Conservation (phyloP, 1,140 invertebrate genomes). For the Sipha flava region DNA sequence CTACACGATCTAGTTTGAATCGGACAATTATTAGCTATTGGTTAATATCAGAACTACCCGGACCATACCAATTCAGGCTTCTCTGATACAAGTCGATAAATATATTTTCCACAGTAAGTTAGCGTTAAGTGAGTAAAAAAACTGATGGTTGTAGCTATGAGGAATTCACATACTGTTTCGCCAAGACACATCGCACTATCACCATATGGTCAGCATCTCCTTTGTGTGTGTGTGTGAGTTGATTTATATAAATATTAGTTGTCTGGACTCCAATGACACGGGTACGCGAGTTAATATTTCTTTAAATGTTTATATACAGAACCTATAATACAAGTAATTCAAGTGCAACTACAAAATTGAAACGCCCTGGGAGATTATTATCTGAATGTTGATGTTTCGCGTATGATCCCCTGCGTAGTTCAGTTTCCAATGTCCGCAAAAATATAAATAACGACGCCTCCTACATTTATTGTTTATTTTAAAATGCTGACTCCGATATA, state of each 20-base stretch:
- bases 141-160: background rate
- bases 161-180: background rate
- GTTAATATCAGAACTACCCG: background rate
- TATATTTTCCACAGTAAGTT: background rate
- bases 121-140: background rate
- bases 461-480: background rate
- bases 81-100: background rate
- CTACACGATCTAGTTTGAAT: background rate
- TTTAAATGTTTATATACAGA: background rate
- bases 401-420: background rate
- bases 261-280: background rate
- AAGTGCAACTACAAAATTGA: background rate
- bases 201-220: slow-evolving; percentile 5
- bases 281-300: background rate
- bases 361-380: background rate
- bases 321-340: background rate
- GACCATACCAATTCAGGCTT: background rate
- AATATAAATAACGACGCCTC: background rate
- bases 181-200: background rate
- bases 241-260: slow-evolving; percentile 13
- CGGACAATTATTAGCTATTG: background rate
- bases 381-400: background rate
- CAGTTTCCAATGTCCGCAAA: background rate
- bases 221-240: background rate
- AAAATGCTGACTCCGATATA: too few relatives aligned